Evolutionary conservation across 2,113 vertebrate genomes (phyloP).

Genomic region (Myrmecobius fasciatus): DNA sequence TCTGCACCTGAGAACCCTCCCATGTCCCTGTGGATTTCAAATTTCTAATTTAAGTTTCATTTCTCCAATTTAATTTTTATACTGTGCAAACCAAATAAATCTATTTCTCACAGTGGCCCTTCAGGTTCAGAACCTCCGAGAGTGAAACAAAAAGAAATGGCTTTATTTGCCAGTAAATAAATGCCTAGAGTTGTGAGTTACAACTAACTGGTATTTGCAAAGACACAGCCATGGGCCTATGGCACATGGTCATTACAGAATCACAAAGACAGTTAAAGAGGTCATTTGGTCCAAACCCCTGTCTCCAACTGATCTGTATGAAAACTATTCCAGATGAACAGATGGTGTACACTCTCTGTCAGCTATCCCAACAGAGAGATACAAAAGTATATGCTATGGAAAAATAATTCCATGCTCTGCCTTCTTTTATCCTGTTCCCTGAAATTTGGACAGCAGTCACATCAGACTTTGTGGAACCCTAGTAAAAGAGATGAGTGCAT

Average conservation of each 20-base stretch:
- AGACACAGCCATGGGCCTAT: background rate
- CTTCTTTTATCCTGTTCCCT: background rate
- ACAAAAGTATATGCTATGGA: accelerated
- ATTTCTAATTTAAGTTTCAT: too few species aligned
- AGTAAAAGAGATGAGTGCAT: background rate
- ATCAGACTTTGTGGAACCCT: background rate
- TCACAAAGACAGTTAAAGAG: background rate
- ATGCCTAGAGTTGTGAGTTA: background rate
- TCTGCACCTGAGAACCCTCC: too few species aligned
- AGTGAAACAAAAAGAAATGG: background rate
- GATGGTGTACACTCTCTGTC: background rate
- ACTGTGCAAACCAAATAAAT: too few species aligned
- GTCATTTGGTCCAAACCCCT: background rate
- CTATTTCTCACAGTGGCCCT: background rate
- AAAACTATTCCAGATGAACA: background rate
- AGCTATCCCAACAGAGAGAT: background rate
- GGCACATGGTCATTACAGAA: background rate
- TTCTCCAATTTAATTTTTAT: too few species aligned
- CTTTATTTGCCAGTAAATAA: background rate
- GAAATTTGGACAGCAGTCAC: background rate
- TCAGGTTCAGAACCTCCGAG: background rate
- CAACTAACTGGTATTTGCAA: background rate
- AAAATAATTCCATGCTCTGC: background rate
- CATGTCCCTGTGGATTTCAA: too few species aligned
- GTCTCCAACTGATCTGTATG: background rate